Evolutionary conservation across 1,140 invertebrate species (phyloP).

Genomic region (Doryteuthis pealeii): DNA sequence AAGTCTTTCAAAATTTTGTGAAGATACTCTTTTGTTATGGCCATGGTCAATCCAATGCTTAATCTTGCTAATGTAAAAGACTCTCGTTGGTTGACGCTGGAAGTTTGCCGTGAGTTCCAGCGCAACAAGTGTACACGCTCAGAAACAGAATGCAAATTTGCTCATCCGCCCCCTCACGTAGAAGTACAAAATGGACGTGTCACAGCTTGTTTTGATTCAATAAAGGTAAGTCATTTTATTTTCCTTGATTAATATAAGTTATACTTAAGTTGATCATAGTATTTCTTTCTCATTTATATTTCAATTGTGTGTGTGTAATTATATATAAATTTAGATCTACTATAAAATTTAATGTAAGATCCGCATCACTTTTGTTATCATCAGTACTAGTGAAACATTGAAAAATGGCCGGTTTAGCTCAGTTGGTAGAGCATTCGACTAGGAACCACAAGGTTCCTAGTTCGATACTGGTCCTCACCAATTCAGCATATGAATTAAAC

Average conservation of each 20-base stretch:
- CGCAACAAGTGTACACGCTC: conserved; percentile 98
- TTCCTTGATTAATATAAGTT: too few species aligned
- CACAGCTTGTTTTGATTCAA: conserved; percentile 99
- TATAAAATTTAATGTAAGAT: too few species aligned
- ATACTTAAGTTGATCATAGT: background rate
- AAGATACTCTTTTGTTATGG: conserved; percentile 68
- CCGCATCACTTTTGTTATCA: too few species aligned
- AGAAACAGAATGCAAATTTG: conserved; percentile 99
- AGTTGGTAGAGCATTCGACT: too few species aligned
- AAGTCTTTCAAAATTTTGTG: conserved; percentile 35
- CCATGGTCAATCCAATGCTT: conserved; percentile 73
- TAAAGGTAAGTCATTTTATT: conserved; percentile 82
- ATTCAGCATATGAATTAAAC: too few species aligned
- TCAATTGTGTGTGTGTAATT: too few species aligned
- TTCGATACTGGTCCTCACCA: too few species aligned
- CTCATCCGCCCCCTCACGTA: conserved; percentile 97
- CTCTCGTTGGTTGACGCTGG: conserved; percentile 98
- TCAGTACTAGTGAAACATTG: too few species aligned
- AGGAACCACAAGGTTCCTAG: too few species aligned
- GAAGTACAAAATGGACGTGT: conserved; percentile 99
- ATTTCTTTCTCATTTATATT: background rate
- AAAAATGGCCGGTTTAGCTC: too few species aligned
- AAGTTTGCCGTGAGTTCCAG: conserved; percentile 99
- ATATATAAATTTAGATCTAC: background rate
- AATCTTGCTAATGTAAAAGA: conserved; percentile 81